Evolutionary conservation across 2,888 invertebrate genomes (phyloP).

Genomic region (Callimorpha dominula): DNA sequence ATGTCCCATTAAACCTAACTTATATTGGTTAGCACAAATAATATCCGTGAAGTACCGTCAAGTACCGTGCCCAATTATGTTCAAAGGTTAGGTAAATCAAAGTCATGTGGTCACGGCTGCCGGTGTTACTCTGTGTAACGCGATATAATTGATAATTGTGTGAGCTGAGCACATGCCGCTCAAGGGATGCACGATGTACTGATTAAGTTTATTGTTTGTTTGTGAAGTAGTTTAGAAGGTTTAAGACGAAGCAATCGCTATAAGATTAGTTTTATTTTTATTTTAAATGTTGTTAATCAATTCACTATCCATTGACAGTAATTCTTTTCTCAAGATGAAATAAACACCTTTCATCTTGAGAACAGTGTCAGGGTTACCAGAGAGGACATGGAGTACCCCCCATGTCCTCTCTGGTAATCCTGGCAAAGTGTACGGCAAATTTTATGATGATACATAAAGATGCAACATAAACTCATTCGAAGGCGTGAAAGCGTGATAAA

Average conservation of each 20-base stretch:
- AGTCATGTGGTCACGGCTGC: conserved; percentile 6
- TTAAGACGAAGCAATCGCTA: background rate
- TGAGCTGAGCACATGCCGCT: conserved; percentile 5
- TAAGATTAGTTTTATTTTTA: too few relatives aligned
- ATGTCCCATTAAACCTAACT: background rate
- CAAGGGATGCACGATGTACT: conserved; percentile 8
- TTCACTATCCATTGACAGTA: too few relatives aligned
- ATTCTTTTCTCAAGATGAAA: too few relatives aligned
- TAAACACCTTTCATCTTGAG: too few relatives aligned
- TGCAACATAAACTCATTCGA: too few relatives aligned
- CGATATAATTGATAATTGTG: background rate
- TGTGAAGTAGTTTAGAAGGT: background rate
- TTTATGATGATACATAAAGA: too few relatives aligned
- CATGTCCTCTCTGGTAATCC: too few relatives aligned
- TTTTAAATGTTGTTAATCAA: too few relatives aligned
- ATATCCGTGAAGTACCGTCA: conserved; percentile 1
- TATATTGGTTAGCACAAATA: background rate
- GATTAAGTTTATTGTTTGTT: background rate
- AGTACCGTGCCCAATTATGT: background rate
- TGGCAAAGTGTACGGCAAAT: too few relatives aligned
- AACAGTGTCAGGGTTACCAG: too few relatives aligned
- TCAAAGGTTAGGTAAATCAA: conserved; percentile 8
- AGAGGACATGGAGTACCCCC: too few relatives aligned
- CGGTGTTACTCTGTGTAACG: conserved; percentile 1
- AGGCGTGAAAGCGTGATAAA: too few relatives aligned